Percentiles rank a stretch among this genome's conserved stretches.
Evolutionary conservation across 2,888 invertebrate species (phyloP).

Genomic region (Lasioglossum vierecki): DNA sequence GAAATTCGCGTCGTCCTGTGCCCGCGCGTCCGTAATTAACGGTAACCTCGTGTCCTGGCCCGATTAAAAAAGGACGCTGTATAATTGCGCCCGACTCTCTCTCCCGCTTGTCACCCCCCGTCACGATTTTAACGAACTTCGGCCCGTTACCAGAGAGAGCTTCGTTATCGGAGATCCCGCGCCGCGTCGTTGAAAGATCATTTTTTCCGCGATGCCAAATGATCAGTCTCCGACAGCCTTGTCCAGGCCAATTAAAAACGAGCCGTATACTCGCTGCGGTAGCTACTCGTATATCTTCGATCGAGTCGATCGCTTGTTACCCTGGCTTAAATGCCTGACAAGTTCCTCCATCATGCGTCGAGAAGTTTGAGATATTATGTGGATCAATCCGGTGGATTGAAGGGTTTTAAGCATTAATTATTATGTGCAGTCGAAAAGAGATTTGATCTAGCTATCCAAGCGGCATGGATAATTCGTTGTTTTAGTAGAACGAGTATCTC

Average conservation of each 20-base stretch:
- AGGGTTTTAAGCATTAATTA: background rate
- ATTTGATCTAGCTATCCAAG: too few species aligned
- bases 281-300: background rate
- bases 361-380: background rate
- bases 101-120: slow-evolving; percentile 19
- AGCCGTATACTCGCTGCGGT: background rate
- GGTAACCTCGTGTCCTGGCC: slow-evolving; percentile 70
- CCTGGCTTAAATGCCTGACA: background rate
- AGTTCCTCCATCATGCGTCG: background rate
- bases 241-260: background rate
- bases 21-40: slow-evolving; percentile 72
- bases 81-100: slow-evolving; percentile 57
- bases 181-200: slow-evolving; percentile 23
- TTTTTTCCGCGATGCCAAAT: slow-evolving; percentile 6
- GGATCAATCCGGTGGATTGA: background rate
- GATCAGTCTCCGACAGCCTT: background rate
- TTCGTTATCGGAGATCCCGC: slow-evolving; percentile 54
- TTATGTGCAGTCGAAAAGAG: background rate
- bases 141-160: slow-evolving; percentile 33
- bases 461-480: too few species aligned
- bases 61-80: slow-evolving; percentile 64
- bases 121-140: slow-evolving; percentile 60
- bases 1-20: slow-evolving; percentile 74
- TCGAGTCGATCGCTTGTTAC: background rate
- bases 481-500: background rate